Conservation (phyloP, 2,113 vertebrate species). For the Euleptes europaea region DNA sequence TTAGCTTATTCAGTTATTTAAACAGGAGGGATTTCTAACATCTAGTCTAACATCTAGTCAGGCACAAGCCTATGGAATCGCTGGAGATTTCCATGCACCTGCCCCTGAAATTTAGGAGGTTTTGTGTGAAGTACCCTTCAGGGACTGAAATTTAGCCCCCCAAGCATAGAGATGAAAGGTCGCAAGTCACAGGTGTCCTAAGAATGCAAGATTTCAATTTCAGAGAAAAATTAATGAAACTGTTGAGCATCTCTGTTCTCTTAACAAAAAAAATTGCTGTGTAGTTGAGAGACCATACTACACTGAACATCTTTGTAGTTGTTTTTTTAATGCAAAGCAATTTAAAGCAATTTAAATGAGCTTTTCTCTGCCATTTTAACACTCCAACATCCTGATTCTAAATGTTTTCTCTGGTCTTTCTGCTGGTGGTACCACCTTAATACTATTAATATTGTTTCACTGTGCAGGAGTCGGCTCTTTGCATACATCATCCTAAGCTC, state of each 20-base stretch:
- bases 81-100: conserved; percentile 81
- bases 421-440: background rate
- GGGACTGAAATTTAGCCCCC: conserved; percentile 81
- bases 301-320: too few species aligned
- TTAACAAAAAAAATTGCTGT: background rate
- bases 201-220: conserved; percentile 80
- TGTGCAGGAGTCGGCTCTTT: background rate
- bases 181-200: conserved; percentile 81
- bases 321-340: too few species aligned
- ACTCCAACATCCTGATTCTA: too few species aligned
- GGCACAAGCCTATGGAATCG: conserved; percentile 76
- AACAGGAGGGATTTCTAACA: conserved; percentile 75
- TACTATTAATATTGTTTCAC: background rate
- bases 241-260: conserved; percentile 78
- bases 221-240: conserved; percentile 71
- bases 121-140: conserved; percentile 81
- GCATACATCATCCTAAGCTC: background rate
- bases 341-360: too few species aligned
- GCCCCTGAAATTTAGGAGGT: conserved; percentile 77
- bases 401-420: too few species aligned
- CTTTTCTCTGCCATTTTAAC: too few species aligned
- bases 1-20: conserved; percentile 44
- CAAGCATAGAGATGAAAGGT: conserved; percentile 78
- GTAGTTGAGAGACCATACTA: too few species aligned
- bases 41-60: conserved; percentile 76